Evolutionary conservation across 2,113 vertebrate genomes (phyloP).

Genomic region (Antennarius striatus): DNA sequence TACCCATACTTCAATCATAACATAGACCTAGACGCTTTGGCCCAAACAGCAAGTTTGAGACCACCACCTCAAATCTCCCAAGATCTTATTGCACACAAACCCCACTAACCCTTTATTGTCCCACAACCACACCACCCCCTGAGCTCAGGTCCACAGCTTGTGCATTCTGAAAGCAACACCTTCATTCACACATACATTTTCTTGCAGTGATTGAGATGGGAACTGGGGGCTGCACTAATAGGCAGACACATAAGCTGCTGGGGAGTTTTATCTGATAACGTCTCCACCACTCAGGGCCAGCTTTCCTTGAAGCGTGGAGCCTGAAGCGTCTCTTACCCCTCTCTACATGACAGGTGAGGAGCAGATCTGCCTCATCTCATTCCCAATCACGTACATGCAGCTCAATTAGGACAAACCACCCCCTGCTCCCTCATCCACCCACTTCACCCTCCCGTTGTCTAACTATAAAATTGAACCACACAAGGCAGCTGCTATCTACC

Average conservation of each 20-base stretch:
- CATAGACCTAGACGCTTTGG: not conserved
- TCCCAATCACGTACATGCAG: constrained; percentile 72
- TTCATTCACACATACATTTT: constrained; percentile 12
- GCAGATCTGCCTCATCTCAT: constrained; percentile 76
- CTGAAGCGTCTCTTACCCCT: constrained; percentile 9
- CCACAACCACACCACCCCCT: not conserved
- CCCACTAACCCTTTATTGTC: too few species aligned
- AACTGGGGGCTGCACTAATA: constrained; percentile 69
- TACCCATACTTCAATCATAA: not conserved
- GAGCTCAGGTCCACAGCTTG: constrained; percentile 20
- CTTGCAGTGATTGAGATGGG: constrained; percentile 69
- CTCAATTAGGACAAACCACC: constrained; percentile 56
- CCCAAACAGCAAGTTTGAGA: not conserved
- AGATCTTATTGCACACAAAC: not conserved
- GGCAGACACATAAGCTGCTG: constrained; percentile 73
- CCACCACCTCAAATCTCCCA: not conserved
- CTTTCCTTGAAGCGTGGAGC: constrained; percentile 35
- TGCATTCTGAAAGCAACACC: constrained; percentile 40
- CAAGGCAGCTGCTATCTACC: constrained; percentile 47
- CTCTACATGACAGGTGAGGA: constrained; percentile 66
- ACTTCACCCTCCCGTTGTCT: constrained; percentile 10
- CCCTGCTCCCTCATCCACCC: constrained; percentile 14
- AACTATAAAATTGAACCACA: constrained; percentile 40
- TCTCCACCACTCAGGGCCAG: constrained; percentile 59
- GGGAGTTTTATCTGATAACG: constrained; percentile 71